phyloP scores from a whole-genome alignment of 2,113 vertebrate species.

The Himantopus leucocephalus region DNA sequence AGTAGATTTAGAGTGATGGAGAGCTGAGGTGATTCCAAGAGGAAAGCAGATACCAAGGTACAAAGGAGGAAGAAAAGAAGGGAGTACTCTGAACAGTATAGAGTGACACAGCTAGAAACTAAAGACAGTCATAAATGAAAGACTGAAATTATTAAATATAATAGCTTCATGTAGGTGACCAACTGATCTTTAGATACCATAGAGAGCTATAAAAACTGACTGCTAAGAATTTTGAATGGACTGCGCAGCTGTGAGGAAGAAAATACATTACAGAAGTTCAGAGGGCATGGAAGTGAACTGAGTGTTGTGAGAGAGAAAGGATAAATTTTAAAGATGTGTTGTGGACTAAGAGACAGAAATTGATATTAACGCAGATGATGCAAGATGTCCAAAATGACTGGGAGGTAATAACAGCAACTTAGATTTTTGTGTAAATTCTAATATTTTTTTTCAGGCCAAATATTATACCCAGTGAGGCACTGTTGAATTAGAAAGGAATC shows the following conservation, averaged over 20 bases:
- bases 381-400: neutral
- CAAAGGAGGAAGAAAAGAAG: neutral
- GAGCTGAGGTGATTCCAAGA: neutral
- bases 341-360: neutral
- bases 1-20: neutral
- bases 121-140: neutral
- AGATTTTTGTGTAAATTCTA: neutral
- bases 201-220: neutral
- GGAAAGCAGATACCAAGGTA: neutral
- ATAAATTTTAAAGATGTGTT: neutral
- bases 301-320: neutral
- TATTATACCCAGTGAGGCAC: neutral
- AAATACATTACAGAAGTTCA: slow-evolving; percentile 2
- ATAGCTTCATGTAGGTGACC: neutral
- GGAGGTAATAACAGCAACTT: neutral
- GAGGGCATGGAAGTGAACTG: neutral
- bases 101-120: neutral
- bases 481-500: neutral
- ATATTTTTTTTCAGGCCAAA: neutral
- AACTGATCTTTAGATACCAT: neutral
- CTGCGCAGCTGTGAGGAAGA: neutral
- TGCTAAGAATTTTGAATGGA: neutral
- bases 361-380: neutral
- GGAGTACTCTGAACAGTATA: neutral
- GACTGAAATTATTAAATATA: neutral